Conservation (phyloP, 2,888 invertebrate genomes). For the Drosophila colorata region DNA sequence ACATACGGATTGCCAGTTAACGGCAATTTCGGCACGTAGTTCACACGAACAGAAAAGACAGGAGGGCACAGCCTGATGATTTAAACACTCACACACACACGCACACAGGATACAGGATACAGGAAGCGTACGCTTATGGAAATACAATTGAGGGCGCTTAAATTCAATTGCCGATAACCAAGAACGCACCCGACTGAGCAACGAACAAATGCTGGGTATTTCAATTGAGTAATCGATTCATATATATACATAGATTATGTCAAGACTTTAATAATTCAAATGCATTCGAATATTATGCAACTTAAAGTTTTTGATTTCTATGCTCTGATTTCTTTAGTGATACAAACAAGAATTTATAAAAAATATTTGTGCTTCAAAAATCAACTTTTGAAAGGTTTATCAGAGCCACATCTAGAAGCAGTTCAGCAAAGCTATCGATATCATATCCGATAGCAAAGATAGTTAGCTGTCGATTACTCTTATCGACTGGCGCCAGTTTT, state of each 20-base stretch:
- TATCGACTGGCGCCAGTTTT: too few species aligned
- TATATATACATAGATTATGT: background rate
- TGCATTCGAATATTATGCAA: background rate
- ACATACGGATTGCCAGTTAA: slow-evolving; percentile 44
- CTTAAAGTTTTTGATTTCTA: background rate
- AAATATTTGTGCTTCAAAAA: too few species aligned
- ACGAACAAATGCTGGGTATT: background rate
- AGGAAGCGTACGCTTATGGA: slow-evolving; percentile 56
- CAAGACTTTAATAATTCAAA: background rate
- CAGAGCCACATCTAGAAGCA: too few species aligned
- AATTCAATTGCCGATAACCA: slow-evolving; percentile 53
- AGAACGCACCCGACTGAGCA: background rate
- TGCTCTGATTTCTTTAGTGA: too few species aligned
- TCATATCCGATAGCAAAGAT: too few species aligned
- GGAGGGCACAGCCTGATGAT: slow-evolving; percentile 45
- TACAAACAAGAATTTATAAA: too few species aligned
- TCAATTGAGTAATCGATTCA: slow-evolving; percentile 13
- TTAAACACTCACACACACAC: slow-evolving; percentile 36
- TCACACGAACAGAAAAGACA: slow-evolving; percentile 34
- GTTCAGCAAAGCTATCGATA: too few species aligned
- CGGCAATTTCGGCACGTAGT: slow-evolving; percentile 63
- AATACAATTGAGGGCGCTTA: slow-evolving; percentile 56
- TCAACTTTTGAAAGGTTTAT: too few species aligned
- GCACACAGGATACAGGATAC: slow-evolving; percentile 41
- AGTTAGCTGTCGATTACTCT: too few species aligned